Percentiles rank a stretch among this genome's conserved stretches.
These are phyloP conservation scores for Melanotaenia nigrans DNA, from an alignment of 2,797 vertebrate species.

Conservation along the genomic window DNA sequence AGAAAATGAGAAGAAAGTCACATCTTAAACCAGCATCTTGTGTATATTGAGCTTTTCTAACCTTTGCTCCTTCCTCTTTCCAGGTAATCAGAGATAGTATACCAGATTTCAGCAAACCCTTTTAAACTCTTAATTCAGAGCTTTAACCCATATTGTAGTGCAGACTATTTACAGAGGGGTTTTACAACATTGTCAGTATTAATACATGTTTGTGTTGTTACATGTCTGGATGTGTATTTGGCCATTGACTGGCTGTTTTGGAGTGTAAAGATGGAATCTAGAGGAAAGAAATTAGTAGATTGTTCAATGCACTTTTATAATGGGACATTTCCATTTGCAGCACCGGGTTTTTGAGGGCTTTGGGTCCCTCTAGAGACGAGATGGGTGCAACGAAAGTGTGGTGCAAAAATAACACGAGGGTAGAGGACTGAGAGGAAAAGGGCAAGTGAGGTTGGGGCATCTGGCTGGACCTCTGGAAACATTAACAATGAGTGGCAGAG, in stretches of 20 bases:
- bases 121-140: constrained; percentile 61
- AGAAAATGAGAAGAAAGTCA: constrained; percentile 16
- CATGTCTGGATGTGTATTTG: constrained; percentile 66
- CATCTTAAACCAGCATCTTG: constrained; percentile 52
- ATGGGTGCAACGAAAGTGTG: constrained; percentile 47
- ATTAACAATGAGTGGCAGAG: constrained; percentile 22
- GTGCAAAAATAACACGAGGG: constrained; percentile 27
- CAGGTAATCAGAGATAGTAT: constrained; percentile 49
- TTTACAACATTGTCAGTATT: constrained; percentile 79
- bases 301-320: constrained; percentile 81
- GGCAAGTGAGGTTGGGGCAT: constrained; percentile 47
- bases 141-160: constrained; percentile 63
- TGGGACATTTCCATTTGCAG: constrained; percentile 69
- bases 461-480: constrained; percentile 60
- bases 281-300: constrained; percentile 72
- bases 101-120: constrained; percentile 46
- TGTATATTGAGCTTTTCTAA: constrained; percentile 59
- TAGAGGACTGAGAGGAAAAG: constrained; percentile 18
- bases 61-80: constrained; percentile 48
- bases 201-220: constrained; percentile 68
- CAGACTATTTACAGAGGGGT: constrained; percentile 68
- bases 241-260: constrained; percentile 79
- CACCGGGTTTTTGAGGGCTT: constrained; percentile 32
- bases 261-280: constrained; percentile 65
- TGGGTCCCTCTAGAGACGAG: constrained; percentile 18